phyloP scores from a whole-genome alignment of 2,113 vertebrate genomes.

The Tapirus terrestris region DNA sequence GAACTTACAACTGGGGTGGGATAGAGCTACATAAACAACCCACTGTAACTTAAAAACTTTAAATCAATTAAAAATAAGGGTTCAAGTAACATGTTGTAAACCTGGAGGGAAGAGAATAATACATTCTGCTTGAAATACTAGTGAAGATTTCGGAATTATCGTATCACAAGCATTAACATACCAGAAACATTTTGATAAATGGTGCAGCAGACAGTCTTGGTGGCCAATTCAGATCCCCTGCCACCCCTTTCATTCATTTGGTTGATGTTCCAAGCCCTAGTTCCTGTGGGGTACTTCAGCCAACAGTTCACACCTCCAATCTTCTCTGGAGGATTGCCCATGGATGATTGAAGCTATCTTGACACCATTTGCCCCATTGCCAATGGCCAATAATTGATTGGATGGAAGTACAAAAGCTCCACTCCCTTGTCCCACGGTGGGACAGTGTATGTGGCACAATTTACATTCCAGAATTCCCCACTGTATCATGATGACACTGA shows the following conservation, averaged over 20 bases:
- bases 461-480: background rate
- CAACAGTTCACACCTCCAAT: background rate
- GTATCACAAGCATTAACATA: background rate
- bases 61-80: background rate
- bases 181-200: background rate
- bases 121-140: background rate
- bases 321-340: background rate
- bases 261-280: background rate
- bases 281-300: background rate
- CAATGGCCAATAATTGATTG: background rate
- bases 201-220: background rate
- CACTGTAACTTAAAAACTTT: background rate
- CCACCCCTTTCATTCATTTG: background rate
- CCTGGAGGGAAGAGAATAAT: background rate
- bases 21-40: background rate
- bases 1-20: background rate
- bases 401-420: background rate
- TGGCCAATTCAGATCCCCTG: background rate
- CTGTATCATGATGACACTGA: background rate
- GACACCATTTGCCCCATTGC: background rate
- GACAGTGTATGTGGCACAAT: background rate
- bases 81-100: background rate
- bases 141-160: background rate
- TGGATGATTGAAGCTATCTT: background rate
- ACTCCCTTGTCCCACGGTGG: background rate